phyloP scores from a whole-genome alignment of 2,888 invertebrate species.

The Drosophila differens region DNA sequence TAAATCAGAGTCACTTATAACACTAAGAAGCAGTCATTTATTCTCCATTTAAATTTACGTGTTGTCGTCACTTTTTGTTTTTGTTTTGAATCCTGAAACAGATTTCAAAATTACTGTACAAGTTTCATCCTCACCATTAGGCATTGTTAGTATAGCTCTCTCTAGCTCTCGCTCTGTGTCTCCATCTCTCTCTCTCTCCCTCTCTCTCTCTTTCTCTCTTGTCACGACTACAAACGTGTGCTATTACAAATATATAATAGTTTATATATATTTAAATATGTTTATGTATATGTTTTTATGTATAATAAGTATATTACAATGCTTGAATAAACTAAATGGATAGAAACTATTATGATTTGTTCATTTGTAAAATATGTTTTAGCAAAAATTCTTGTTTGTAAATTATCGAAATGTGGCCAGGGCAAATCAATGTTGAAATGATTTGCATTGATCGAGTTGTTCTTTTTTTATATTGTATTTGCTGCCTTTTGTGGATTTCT shows the following conservation, averaged over 20 bases:
- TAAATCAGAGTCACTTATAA: slow-evolving; percentile 78
- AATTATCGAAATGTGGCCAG: slow-evolving; percentile 53
- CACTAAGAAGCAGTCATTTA: slow-evolving; percentile 85
- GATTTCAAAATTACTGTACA: slow-evolving; percentile 80
- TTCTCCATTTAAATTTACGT: slow-evolving; percentile 84
- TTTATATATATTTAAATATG: slow-evolving; percentile 38
- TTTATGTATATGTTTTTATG: slow-evolving; percentile 41
- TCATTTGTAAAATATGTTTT: slow-evolving; percentile 34
- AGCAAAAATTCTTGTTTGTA: slow-evolving; percentile 46
- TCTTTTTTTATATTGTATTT: not conserved
- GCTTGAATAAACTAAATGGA: slow-evolving; percentile 37
- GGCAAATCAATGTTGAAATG: slow-evolving; percentile 42
- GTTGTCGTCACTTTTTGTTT: slow-evolving; percentile 75
- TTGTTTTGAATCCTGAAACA: slow-evolving; percentile 75
- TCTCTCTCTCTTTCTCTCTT: not conserved
- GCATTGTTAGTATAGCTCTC: slow-evolving; percentile 37
- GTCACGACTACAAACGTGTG: slow-evolving; percentile 66
- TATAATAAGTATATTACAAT: slow-evolving; percentile 65
- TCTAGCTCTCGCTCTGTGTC: slow-evolving; percentile 24
- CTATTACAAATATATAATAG: slow-evolving; percentile 60
- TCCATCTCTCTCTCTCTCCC: not conserved
- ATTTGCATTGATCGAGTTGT: slow-evolving; percentile 14
- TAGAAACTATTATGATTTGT: slow-evolving; percentile 27
- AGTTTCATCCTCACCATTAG: slow-evolving; percentile 47
- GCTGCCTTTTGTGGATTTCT: slow-evolving; percentile 7